phyloP scores from a whole-genome alignment of 2,888 invertebrate genomes.

The Biston stratarius region DNA sequence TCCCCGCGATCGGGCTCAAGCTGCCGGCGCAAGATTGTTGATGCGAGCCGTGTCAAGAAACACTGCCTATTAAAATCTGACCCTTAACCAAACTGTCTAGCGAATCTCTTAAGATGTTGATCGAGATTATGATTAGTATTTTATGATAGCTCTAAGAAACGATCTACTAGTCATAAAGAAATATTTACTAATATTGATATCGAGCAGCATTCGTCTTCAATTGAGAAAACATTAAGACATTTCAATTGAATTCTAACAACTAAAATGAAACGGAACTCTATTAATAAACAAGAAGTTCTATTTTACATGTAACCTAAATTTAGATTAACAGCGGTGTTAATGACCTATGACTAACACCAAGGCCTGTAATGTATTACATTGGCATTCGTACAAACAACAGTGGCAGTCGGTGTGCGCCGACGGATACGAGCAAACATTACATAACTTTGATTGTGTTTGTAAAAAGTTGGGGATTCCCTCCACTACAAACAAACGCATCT shows the following conservation, averaged over 20 bases:
- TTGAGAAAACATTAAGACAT: background rate
- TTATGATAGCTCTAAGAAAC: too few relatives aligned
- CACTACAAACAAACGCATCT: conserved; percentile 83
- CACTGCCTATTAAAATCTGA: too few relatives aligned
- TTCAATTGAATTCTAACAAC: background rate
- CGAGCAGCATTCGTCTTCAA: background rate
- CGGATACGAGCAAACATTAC: conserved; percentile 85
- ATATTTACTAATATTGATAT: background rate
- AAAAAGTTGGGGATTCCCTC: conserved; percentile 87
- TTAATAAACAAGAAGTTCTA: conserved; percentile 15
- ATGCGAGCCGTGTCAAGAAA: too few relatives aligned
- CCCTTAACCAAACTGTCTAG: too few relatives aligned
- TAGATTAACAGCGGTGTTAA: conserved; percentile 64
- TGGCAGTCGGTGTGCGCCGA: conserved; percentile 72
- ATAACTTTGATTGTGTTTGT: conserved; percentile 87
- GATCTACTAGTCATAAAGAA: background rate
- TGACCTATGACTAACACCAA: conserved; percentile 82
- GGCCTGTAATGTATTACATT: conserved; percentile 80
- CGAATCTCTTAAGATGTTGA: too few relatives aligned
- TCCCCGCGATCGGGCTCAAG: too few relatives aligned
- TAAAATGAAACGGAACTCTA: conserved; percentile 8
- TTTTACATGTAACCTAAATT: conserved; percentile 30
- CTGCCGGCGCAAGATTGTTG: too few relatives aligned
- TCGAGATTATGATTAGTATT: too few relatives aligned
- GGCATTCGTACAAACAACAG: conserved; percentile 82